Evolutionary conservation across 2,113 vertebrate species (phyloP).

Genomic region (Acanthochromis polyacanthus): DNA sequence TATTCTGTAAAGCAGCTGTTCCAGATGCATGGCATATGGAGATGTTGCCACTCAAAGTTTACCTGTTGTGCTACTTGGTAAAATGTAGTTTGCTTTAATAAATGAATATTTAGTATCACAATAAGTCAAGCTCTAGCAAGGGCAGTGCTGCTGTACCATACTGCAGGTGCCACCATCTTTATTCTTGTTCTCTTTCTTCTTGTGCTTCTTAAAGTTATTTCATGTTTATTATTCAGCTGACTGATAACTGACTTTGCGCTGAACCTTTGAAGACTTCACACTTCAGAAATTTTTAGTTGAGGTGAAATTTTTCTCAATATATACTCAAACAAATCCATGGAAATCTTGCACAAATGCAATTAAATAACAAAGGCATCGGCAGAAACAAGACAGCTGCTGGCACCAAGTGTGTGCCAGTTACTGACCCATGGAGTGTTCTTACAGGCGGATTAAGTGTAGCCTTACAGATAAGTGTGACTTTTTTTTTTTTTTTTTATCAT

Average conservation of each 20-base stretch:
- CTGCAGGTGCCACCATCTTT: no score
- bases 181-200: no score
- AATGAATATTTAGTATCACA: conserved; percentile 2
- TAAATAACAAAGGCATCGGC: not conserved
- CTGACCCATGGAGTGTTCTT: conserved; percentile 11
- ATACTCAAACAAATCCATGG: not conserved
- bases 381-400: not conserved
- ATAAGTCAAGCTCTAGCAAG: no score
- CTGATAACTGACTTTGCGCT: no score
- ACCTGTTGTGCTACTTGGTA: conserved; percentile 1
- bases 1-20: conserved; percentile 17
- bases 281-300: not conserved
- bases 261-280: no score
- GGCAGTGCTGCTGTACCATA: no score
- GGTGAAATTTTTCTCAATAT: not conserved
- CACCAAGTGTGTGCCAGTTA: not conserved
- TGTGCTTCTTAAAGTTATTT: no score
- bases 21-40: not conserved
- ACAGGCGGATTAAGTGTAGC: conserved; percentile 15
- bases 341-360: not conserved
- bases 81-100: conserved; percentile 2
- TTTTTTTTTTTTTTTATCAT: conserved; percentile 12
- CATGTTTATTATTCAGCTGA: no score
- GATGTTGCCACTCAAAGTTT: not conserved
- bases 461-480: conserved; percentile 19